Evolutionary conservation across 2,797 vertebrate species (phyloP).

Genomic region (Manis pentadactyla): DNA sequence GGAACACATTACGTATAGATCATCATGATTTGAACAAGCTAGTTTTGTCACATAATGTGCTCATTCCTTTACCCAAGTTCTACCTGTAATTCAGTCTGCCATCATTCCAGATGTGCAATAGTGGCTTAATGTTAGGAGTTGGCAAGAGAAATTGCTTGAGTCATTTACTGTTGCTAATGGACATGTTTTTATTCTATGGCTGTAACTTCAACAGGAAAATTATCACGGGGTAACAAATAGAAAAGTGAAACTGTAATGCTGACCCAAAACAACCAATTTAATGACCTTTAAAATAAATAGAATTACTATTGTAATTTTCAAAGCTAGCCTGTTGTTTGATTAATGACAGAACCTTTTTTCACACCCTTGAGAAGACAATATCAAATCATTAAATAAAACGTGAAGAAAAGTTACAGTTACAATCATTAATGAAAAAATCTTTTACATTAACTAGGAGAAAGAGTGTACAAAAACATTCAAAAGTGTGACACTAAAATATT

Average conservation of each 20-base stretch:
- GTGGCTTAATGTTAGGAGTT: background rate
- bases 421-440: background rate
- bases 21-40: background rate
- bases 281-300: constrained; percentile 51
- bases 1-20: background rate
- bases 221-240: constrained; percentile 67
- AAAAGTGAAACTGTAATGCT: constrained; percentile 78
- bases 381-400: constrained; percentile 42
- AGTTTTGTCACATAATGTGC: background rate
- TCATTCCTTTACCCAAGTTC: background rate
- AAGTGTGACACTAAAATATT: background rate
- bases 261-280: constrained; percentile 59
- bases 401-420: background rate
- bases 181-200: constrained; percentile 54
- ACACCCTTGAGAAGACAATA: constrained; percentile 9
- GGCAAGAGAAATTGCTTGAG: background rate
- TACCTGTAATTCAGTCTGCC: background rate
- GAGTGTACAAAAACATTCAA: background rate
- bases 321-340: constrained; percentile 60
- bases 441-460: background rate
- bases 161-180: background rate
- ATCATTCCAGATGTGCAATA: background rate
- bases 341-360: constrained; percentile 40
- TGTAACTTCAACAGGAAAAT: constrained; percentile 79
- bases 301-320: constrained; percentile 45